Conservation (phyloP, 2,113 vertebrate species). For the Hydropotes inermis region DNA sequence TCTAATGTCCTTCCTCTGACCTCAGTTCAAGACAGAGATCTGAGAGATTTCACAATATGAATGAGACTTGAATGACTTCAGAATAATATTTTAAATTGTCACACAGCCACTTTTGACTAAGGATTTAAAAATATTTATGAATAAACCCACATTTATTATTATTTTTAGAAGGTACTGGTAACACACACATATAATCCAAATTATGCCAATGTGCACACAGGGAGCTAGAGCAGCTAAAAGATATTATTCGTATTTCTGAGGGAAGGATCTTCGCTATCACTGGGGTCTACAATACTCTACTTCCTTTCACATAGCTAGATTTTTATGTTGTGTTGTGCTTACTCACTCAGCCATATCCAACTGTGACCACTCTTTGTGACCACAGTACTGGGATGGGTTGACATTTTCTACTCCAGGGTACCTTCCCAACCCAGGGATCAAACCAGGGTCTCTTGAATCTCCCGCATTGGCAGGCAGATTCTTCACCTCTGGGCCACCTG, state of each 20-base stretch:
- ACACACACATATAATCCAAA: neutral
- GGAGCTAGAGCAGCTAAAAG: neutral
- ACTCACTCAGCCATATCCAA: neutral
- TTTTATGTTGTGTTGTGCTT: neutral
- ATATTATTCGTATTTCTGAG: neutral
- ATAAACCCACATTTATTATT: neutral
- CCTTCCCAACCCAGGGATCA: neutral
- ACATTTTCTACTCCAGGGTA: neutral
- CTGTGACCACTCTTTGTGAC: neutral
- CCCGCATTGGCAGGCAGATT: neutral
- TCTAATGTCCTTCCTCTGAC: neutral
- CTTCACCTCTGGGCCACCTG: neutral
- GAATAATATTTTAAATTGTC: neutral
- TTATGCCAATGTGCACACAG: neutral
- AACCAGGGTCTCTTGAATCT: neutral
- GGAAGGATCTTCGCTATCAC: neutral
- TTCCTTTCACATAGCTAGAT: neutral
- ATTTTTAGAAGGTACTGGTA: neutral
- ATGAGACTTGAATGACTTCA: neutral
- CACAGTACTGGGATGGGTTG: neutral
- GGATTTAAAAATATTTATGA: slow-evolving; percentile 6
- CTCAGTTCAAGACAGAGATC: neutral
- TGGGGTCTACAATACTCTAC: neutral
- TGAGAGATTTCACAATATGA: slow-evolving; percentile 17
- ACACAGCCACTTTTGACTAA: neutral